A percentile compares a stretch with the other conserved stretches of the same genome.
These are phyloP conservation scores for Cyclura pinguis DNA, from an alignment of 2,797 vertebrate genomes.

Conservation along the genomic window DNA sequence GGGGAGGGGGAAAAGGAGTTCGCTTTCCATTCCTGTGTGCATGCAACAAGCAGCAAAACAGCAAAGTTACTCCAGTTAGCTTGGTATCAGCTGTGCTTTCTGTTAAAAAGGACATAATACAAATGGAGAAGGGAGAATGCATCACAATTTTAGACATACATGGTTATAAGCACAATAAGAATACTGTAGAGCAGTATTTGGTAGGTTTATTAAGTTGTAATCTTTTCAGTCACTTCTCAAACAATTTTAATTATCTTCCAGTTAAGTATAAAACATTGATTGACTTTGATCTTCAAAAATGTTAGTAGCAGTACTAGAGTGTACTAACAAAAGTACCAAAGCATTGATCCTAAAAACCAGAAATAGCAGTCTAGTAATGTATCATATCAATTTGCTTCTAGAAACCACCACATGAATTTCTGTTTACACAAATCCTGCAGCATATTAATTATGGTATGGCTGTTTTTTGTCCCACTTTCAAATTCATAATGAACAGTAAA, in stretches of 20 bases:
- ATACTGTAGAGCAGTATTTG: conserved; percentile 60
- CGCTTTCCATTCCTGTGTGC: conserved; percentile 91
- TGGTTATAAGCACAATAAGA: conserved; percentile 76
- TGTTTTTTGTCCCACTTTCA: not conserved
- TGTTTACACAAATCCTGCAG: not conserved
- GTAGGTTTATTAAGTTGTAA: conserved; percentile 38
- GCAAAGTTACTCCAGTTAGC: conserved; percentile 89
- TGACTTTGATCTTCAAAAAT: conserved; percentile 14
- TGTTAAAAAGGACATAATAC: conserved; percentile 86
- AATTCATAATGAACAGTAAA: not conserved
- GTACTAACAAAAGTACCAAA: not conserved
- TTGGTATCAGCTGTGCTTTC: conserved; percentile 88
- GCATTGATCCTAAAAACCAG: not conserved
- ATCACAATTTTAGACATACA: conserved; percentile 81
- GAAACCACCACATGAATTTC: conserved; percentile 15
- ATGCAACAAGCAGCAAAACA: conserved; percentile 97
- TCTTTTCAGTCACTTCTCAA: conserved; percentile 33
- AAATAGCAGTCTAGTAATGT: not conserved
- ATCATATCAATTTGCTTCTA: not conserved
- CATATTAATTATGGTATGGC: conserved; percentile 10
- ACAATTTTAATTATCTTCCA: conserved; percentile 30
- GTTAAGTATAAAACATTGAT: conserved; percentile 24
- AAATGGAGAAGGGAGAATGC: conserved; percentile 83
- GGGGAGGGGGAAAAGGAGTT: conserved; percentile 88
- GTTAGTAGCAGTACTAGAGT: conserved; percentile 35